Percentiles rank a stretch among this genome's conserved stretches.
These are phyloP conservation scores for Cremastobaeus sp. DNA, from an alignment of 2,888 invertebrate species.

Conservation along the genomic window DNA sequence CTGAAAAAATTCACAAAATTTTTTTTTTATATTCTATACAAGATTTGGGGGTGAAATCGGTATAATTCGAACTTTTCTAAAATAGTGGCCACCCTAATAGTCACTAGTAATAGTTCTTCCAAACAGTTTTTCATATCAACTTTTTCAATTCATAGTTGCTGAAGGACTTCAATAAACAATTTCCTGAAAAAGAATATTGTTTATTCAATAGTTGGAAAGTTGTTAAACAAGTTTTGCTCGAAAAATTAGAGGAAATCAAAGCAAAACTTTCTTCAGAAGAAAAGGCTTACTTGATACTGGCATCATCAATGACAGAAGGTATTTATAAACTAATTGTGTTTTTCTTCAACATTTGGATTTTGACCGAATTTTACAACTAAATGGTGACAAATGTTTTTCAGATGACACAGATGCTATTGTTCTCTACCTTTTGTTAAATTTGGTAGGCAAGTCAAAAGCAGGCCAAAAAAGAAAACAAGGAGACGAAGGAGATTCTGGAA, in stretches of 20 bases:
- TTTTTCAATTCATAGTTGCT: background rate
- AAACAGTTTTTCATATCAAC: no score
- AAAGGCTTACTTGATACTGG: background rate
- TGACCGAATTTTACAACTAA: no score
- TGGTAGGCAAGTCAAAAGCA: background rate
- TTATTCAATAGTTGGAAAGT: background rate
- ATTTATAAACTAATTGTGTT: background rate
- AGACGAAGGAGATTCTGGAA: background rate
- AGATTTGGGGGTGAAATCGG: no score
- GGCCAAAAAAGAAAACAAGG: background rate
- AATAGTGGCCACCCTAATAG: no score
- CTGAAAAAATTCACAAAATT: background rate
- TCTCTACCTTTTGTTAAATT: background rate
- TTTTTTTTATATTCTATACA: no score
- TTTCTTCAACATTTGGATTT: background rate
- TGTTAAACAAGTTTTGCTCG: background rate
- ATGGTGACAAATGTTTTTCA: background rate
- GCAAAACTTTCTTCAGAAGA: background rate
- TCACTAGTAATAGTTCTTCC: no score
- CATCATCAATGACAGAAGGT: background rate
- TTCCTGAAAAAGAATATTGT: background rate
- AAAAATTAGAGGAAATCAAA: background rate
- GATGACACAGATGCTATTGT: background rate
- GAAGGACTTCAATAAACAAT: background rate
- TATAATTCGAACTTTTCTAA: no score